Evolutionary conservation across 2,797 vertebrate genomes (phyloP), one percentile per base, ranked within the genome.

Genomic region (Poecilia gillii): DNA sequence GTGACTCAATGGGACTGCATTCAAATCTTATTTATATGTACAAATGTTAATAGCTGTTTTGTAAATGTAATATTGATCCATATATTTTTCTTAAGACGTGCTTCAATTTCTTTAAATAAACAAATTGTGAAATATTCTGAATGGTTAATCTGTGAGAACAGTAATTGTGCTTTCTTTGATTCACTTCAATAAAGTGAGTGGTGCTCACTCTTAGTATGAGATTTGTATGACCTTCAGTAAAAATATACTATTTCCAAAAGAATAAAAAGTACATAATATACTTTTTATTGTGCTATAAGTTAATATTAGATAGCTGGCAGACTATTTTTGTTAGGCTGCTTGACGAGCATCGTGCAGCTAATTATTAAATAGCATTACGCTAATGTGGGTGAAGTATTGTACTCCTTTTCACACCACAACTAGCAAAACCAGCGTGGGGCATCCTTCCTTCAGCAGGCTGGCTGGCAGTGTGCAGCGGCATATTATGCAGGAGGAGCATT

Each of bases 1-100:
- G 77, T 83, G 72, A 85, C 89, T 91, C 77, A 84, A 89, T 78
- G 33, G 73, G 73, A 90, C 28, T 75, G 81, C 88, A 87, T 81
- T 86, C 76, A 78, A 85, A 87, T 59, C 72, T 85, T 93, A 95
- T 94, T 94, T 95, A 94, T 94, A 88, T 94, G 93, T 93, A 95
- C 64, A 94, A 83, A 94, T 93, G 93, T 94, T 39, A 88, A 94
- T 92, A 92, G 88, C 66, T 46, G 76, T 92, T 94, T 93, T 93
- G 85, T 91, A 92, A 90, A 87, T 80, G 80, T 88, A 81, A 87
- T 46, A 64, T 88, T 76, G 79, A 55, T 76, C 45, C 59, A 80
- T 94, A 85, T 95, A 95, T 95, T 94, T 95, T 95, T 94, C 83
- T 86, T 68, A 89, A 85, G 81, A 73, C 12, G n/a, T 84, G 41